Evolutionary conservation across 2,888 invertebrate species (phyloP).

Genomic region (Stictocephala bisonia): DNA sequence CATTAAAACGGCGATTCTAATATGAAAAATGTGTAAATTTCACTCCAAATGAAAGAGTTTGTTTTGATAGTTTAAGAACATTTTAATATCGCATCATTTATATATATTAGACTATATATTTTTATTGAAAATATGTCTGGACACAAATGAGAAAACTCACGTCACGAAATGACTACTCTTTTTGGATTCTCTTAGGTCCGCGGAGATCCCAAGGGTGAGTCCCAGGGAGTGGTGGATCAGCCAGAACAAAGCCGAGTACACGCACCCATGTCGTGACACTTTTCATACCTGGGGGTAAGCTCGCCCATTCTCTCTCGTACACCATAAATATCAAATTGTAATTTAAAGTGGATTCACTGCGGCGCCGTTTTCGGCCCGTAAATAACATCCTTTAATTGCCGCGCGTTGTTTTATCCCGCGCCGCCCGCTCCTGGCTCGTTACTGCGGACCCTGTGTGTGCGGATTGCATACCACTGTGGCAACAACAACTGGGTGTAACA

Average conservation of each 20-base stretch:
- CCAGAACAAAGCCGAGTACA: neutral
- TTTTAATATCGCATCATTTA: no score
- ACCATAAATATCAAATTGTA: constrained; percentile 39
- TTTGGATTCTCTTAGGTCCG: neutral
- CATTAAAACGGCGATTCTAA: no score
- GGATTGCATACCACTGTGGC: no score
- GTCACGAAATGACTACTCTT: no score
- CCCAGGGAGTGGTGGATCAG: neutral
- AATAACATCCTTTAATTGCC: constrained; percentile 30
- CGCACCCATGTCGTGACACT: neutral
- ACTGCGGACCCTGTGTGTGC: no score
- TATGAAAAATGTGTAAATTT: no score
- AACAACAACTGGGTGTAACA: neutral
- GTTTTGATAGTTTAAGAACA: no score
- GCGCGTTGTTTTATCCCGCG: constrained; percentile 26
- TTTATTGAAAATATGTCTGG: no score
- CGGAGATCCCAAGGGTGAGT: neutral
- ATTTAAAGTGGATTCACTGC: constrained; percentile 26
- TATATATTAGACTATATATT: no score
- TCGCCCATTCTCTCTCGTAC: constrained; percentile 18
- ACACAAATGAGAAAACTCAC: no score
- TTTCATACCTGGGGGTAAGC: neutral
- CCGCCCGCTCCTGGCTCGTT: neutral
- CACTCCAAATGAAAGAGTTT: no score
- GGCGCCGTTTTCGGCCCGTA: constrained; percentile 28